A percentile compares a stretch with the other conserved stretches of the same genome.
Conservation (phyloP, 2,888 invertebrate genomes). For the Troides helena region DNA sequence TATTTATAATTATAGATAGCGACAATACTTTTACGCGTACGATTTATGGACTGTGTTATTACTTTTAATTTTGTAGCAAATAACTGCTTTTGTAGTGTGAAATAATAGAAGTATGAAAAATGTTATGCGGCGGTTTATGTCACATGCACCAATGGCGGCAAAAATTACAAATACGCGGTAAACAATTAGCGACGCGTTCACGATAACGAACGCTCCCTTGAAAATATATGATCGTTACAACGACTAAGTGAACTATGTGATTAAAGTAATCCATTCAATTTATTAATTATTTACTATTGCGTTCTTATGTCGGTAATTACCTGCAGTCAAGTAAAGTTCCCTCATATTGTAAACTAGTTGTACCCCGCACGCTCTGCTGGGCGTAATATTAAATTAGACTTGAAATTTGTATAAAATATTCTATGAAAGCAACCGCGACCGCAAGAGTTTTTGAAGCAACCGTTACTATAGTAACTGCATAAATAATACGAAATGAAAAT, state of each 20-base stretch:
- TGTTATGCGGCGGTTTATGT: slow-evolving; percentile 6
- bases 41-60: not conserved
- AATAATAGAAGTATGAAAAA: slow-evolving; percentile 4
- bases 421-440: too few species aligned
- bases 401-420: too few species aligned
- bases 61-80: not conserved
- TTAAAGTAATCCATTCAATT: not conserved
- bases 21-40: not conserved
- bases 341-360: too few species aligned
- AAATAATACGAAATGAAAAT: too few species aligned
- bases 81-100: not conserved
- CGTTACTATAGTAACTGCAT: too few species aligned
- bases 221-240: not conserved
- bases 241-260: not conserved
- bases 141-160: slow-evolving; percentile 7
- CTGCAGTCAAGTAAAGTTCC: too few species aligned
- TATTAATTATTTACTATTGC: not conserved
- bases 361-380: too few species aligned
- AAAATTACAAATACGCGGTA: slow-evolving; percentile 32
- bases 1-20: too few species aligned
- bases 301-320: too few species aligned
- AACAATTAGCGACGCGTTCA: slow-evolving; percentile 30
- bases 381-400: too few species aligned
- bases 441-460: too few species aligned
- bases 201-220: slow-evolving; percentile 30